Evolutionary conservation across 2,888 invertebrate genomes (phyloP), one percentile per base, ranked within the genome.

Genomic region (Yponomeuta malinellus): DNA sequence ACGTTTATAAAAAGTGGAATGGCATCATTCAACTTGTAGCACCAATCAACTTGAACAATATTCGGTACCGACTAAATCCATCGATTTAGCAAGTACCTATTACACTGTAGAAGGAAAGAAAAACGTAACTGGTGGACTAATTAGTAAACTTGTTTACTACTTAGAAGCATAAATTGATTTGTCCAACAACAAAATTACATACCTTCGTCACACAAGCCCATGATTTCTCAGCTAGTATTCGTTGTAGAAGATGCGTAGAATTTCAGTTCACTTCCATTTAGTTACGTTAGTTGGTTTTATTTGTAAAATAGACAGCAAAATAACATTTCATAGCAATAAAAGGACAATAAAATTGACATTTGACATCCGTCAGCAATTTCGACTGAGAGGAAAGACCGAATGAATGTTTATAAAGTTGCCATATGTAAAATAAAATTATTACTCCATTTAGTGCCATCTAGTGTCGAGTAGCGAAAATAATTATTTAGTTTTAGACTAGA

Each of bases 181-280:
- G 8, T 15, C 69, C 70, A 71, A 71, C 73, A 78, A 71, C 75
- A 73, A 73, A 71, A 71, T 72, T 73, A 78, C 87, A 79, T 83
- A 91, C 90, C 91, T 81, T 90, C 90, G 74, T 91, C 89, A 74
- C 91, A 90, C 73, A 90, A 85, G 73, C 91, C 90, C 90, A 91
- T 91, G 72, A 71, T 76, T 15, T 73, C 70, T 29, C 29, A 8
- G 64, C 64, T 64, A 6, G 52, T 15, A 59, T 12, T 4, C 4
- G 52, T 15, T 59, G 12, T 15, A 15, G 52, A 15, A 59, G 52
- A 15, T 59, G 52, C 15, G 15, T 59, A 65, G 31, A 23, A 23
- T 31, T 65, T 65, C 12, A 6, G 31, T 10, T 12, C 65, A 65
- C 65, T 31, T 29, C 29, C 31, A 5, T 33, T 29, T 65, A 33